Base-by-base conservation (phyloP, 2,797 vertebrate genomes). In the Enteromius trimaculatus region DNA sequence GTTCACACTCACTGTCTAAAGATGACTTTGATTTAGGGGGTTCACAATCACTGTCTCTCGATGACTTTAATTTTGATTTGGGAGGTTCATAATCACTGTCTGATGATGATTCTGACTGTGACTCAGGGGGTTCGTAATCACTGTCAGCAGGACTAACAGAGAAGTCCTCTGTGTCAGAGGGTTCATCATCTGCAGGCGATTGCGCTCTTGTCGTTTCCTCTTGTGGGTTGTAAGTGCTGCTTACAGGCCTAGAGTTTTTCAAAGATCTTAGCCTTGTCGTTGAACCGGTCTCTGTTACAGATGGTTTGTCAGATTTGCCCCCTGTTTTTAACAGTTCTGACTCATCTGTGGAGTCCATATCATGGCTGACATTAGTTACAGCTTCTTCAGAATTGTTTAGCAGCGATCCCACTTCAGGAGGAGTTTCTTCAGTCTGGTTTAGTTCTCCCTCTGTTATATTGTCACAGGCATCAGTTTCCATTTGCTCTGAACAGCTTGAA, bases 101-200 rank as follows among this genome's bases (percentile, higher is more conserved):
- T n/a, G n/a, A n/a, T n/a, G n/a, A n/a, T n/a, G n/a, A n/a, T n/a
- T n/a, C n/a, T n/a, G n/a, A n/a, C n/a, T n/a, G n/a, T n/a, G n/a
- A n/a, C n/a, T n/a, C n/a, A 70, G 76, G 21, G 17, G 60, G 58
- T 42, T 82, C 80, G n/a, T 70, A 64, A 34, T 29, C 44, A 13
- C 70, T 74, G 29, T 74, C 49, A 51, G 29, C 31, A 55, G 51
- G 8, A 34, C 44, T 26, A 7, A 26, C 21, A 21, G 78, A 13
- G 21, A 14, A 6, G 9, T 78, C 65, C 34, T 86, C 85, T 1
- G 3, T 13, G 1, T 76, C 58, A 34, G 21, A 19, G 0, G 21
- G 1, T n/a, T 80, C 71, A 51, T 78, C 66, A 1, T 53, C 44
- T 14, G 51, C 26, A 13, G 34, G 37, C 6, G 62, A 70, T 26